Evolutionary conservation across 1,140 invertebrate species (phyloP), one percentile per base, ranked within the genome.

Genomic region (Rhopalosiphum maidis): DNA sequence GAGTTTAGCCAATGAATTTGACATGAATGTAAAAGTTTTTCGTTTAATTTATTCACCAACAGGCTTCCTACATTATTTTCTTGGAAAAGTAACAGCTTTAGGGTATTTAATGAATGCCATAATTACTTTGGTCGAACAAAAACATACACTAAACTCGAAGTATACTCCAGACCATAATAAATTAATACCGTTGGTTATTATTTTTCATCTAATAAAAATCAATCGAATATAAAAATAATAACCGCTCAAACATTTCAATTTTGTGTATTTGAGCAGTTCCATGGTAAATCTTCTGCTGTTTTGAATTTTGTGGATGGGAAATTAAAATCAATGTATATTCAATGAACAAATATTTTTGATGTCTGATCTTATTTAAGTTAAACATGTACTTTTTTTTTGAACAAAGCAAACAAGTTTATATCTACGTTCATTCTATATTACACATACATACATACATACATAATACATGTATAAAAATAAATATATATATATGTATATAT

Each of bases 11-110:
- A 86, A 86, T 86, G 85, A 25, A 1, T 86, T 86, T 41, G 43
- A 86, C 23, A 86, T 46, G 85, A 86, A 86, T 30, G 30, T 86
- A 25, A 41, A 86, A 86, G 83, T 86, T 86, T 86, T 43, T 46
- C 41, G 23, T 86, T 46, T 43, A 86, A 86, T 86, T 30, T 86
- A 86, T 86, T 86, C 85, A 86, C 43, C 43, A 86, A 43, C 23
- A 43, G 85, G 41, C 30, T 86, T 46, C 85, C 41, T 30, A 86
- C 43, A 46, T 46, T 46, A 46, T 86, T 43, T 86, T 25, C 41
- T 43, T 25, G 41, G 11, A 46, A 46, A 86, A 86, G 37, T 46
- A 86, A 86, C 30, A 25, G 43, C 85, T 35, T 77, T 77, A 77
- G 60, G 60, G 60, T 77, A 77, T 77, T 4, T 77, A 77, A 77